A percentile compares a stretch with the other conserved stretches of the same genome.
Evolutionary conservation across 64 coral and sea anemone genomes (phyloP).

Genomic region (Orbicella faveolata): DNA sequence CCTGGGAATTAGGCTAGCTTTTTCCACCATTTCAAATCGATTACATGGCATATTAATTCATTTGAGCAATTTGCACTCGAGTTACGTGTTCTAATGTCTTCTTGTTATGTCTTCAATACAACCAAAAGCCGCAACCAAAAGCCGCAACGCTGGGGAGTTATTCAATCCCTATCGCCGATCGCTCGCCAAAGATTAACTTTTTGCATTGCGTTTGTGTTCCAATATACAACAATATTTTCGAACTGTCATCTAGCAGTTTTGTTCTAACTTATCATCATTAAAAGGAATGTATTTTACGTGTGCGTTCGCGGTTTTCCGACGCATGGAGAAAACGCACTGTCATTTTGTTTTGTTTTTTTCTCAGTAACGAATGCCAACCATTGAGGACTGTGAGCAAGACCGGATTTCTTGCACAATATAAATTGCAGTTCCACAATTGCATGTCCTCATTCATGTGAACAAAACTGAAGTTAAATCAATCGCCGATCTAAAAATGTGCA

Average conservation of each 20-base stretch:
- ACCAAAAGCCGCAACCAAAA: not conserved
- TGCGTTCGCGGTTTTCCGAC: not conserved
- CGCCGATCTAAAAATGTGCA: not conserved
- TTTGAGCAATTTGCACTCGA: slow-evolving; percentile 2
- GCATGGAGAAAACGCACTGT: not conserved
- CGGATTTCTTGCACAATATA: not conserved
- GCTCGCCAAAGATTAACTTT: not conserved
- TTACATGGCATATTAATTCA: not conserved
- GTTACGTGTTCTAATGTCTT: not conserved
- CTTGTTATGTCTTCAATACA: slow-evolving; percentile 5
- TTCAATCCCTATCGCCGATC: not conserved
- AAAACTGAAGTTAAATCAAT: not conserved
- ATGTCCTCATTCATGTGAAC: not conserved
- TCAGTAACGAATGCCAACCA: not conserved
- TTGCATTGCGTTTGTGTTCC: not conserved
- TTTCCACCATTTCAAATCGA: not conserved
- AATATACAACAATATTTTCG: not conserved
- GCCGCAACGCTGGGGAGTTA: not conserved
- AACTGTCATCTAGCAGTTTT: not conserved
- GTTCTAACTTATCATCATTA: not conserved
- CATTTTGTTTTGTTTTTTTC: not conserved
- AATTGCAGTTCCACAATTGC: not conserved
- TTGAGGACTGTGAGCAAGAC: not conserved
- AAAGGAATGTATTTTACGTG: not conserved
- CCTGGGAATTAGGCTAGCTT: not conserved